Conservation (phyloP, 2,113 vertebrate species). For the Pterocles burchelli region DNA sequence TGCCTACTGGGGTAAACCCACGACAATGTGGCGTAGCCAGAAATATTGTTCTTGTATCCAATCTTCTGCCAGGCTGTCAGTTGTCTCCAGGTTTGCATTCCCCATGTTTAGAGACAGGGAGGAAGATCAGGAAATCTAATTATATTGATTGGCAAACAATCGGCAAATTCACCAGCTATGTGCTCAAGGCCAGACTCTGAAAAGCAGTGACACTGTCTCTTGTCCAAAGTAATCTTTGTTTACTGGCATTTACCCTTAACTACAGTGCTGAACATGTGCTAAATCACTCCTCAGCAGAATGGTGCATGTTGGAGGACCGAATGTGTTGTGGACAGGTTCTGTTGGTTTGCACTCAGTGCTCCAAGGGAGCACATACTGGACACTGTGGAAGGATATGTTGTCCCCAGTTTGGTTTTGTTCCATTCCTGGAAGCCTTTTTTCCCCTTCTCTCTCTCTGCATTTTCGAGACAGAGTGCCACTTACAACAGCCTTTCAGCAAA, state of each 20-base stretch:
- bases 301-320: background rate
- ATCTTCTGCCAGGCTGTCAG: background rate
- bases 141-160: background rate
- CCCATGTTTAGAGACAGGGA: background rate
- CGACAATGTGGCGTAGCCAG: background rate
- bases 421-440: background rate
- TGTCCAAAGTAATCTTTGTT: slow-evolving; percentile 13
- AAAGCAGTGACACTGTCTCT: background rate
- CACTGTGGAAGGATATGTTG: background rate
- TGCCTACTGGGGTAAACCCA: background rate
- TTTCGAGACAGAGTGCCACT: background rate
- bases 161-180: background rate
- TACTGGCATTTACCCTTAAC: background rate
- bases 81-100: background rate
- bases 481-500: background rate
- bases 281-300: background rate
- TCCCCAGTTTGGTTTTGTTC: background rate
- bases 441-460: background rate
- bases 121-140: background rate
- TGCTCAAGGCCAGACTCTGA: background rate
- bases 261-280: background rate
- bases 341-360: background rate
- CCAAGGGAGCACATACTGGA: background rate
- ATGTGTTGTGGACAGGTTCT: background rate
- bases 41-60: background rate